phyloP scores from a whole-genome alignment of 2,888 invertebrate genomes.

The Pinctada fucata region DNA sequence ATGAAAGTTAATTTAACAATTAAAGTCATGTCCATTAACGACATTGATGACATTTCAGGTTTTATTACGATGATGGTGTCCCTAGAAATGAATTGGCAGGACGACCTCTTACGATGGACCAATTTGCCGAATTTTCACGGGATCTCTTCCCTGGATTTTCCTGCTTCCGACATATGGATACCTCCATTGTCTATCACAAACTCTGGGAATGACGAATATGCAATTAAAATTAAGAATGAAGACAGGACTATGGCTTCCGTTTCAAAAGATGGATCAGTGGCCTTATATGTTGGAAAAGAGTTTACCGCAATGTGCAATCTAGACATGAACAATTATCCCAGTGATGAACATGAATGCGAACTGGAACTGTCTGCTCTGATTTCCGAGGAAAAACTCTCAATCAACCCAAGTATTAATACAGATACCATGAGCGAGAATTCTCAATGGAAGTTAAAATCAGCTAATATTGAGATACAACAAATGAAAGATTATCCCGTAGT shows the following conservation, averaged over 20 bases:
- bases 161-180: conserved; percentile 31
- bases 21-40: not conserved
- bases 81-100: conserved; percentile 32
- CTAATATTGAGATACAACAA: not conserved
- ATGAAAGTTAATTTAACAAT: not conserved
- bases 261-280: not conserved
- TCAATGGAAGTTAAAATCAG: not conserved
- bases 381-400: not conserved
- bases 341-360: not conserved
- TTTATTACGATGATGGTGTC: conserved; percentile 1
- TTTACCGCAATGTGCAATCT: not conserved
- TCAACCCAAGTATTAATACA: not conserved
- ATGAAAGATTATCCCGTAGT: not conserved
- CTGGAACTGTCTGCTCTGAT: not conserved
- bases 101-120: conserved; percentile 39
- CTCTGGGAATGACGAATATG: not conserved
- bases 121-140: conserved; percentile 28
- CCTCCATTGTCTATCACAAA: conserved; percentile 8
- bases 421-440: not conserved
- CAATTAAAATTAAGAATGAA: not conserved
- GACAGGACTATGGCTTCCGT: not conserved
- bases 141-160: conserved; percentile 23
- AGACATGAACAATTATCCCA: not conserved
- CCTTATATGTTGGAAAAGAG: not conserved
- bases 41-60: conserved; percentile 22